Percentiles rank a stretch among this genome's conserved stretches.
Conservation (phyloP, 2,888 invertebrate genomes). For the Rhogogaster chlorosoma region DNA sequence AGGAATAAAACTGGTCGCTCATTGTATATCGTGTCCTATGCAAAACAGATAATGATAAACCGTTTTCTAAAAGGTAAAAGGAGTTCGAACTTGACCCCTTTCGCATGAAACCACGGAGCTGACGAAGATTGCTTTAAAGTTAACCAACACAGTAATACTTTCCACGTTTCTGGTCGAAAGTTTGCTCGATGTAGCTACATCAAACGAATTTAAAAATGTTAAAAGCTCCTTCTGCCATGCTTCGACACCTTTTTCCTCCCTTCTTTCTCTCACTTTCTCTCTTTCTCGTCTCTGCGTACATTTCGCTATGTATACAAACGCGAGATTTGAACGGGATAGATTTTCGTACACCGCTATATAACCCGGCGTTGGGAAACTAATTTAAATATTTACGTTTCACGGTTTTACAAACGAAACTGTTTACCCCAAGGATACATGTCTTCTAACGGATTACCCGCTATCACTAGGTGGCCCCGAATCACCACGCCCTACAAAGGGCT, state of each 20-base stretch:
- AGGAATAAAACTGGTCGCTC: background rate
- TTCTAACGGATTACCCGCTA: background rate
- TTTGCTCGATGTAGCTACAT: background rate
- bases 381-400: slow-evolving; percentile 25
- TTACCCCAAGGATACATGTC: background rate
- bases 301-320: slow-evolving; percentile 3
- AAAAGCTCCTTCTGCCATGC: slow-evolving; percentile 1
- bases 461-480: background rate
- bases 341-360: background rate
- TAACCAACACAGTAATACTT: background rate
- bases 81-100: background rate
- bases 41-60: background rate
- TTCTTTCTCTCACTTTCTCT: background rate
- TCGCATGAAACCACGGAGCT: background rate
- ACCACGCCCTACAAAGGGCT: background rate
- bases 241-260: background rate
- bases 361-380: background rate
- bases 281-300: background rate
- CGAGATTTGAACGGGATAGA: background rate
- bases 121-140: slow-evolving; percentile 24
- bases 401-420: slow-evolving; percentile 23
- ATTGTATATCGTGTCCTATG: background rate
- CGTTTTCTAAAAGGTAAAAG: background rate
- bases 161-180: background rate
- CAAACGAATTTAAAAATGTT: slow-evolving; percentile 24